Base-by-base conservation (phyloP, 2,113 vertebrate species). In the Phylloscopus trochiloides region DNA sequence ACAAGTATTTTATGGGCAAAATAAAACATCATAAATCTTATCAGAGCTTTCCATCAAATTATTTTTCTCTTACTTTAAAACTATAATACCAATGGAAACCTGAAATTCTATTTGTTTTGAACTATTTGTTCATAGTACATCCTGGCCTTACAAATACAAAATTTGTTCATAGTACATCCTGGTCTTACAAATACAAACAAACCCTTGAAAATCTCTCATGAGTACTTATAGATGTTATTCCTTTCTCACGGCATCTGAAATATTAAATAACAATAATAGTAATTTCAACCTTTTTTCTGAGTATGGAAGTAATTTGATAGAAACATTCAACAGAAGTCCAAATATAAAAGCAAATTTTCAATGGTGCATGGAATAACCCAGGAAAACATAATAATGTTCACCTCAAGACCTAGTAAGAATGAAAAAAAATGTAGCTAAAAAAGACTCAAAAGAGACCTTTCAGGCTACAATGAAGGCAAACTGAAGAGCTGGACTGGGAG, bases 61-160 rank as follows among this genome's bases (percentile, higher is more conserved):
- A 29, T 70, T 96, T 62, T 76, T 74, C 36, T 50, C 83, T 82
- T 85, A 48, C 31, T 94, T 92, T 96, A 83, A 92, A 96, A 75
- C 21, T 34, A 10, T 25, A 50, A 40, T 12, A 36, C 40, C 51
- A 43, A 5, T 63, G 7, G 18, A 89, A 86, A 86, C 26, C 36
- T 72, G 6, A 61, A 74, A 73, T 95, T 88, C 57, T 5, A 14
- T 92, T 54, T 70, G 47, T 62, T 74, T n/a, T 40, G 20, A 73
- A 21, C 22, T 93, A 29, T 84, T 90, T 80, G 8, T 91, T 94
- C 67, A 32, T 45, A 71, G 31, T 65, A 43, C 5, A 79, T 74
- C 45, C 52, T 57, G 36, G 14, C 28, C 38, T 66, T 91, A 61
- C 34, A 86, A 38, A 50, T 71, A 54, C 24, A 45, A 57, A 84